Base-by-base conservation (phyloP, 2,797 vertebrate genomes). In the Hoplostethus mediterraneus region DNA sequence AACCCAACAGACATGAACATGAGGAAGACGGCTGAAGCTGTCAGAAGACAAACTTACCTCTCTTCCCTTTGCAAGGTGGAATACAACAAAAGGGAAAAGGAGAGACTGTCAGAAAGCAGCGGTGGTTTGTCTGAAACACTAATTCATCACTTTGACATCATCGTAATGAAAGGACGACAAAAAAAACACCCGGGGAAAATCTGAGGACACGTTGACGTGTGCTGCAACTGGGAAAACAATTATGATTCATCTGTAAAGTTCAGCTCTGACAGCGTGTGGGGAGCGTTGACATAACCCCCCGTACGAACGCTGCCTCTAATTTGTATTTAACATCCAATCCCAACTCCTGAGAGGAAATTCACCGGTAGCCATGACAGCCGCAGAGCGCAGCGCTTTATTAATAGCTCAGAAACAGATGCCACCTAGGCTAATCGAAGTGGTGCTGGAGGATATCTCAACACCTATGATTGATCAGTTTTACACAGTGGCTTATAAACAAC, bases 11-110 rank as follows among this genome's bases (percentile, higher is more conserved):
- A n/a, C 16, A 30, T 6, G 51, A 64, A 56, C 21, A 21, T 21
- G 21, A 21, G 16, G 33, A 33, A 33, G 33, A 33, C 3, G 33
- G 6, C 4, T 5, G 33, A 21, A 21, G 21, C 21, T 21, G 21
- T 21, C 21, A 21, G 33, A 33, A 33, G 47, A 28, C 21, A 38
- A 54, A 83, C 92, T 88, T 71, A 98, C 97, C 97, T 98, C 97
- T 95, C 95, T 94, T 95, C 96, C 97, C 97, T 99, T 95, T 77
- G 79, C 74, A 66, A 75, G 88, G 92, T 87, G 93, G 53, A 73
- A 75, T 3, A 52, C 13, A 67, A 6, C 47, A 17, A 47, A 6
- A 61, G 31, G 77, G 30, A 75, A 61, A 53, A 69, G 14, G 36
- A 67, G 12, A 63, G 17, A 61, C 14, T 56, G 51, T 38, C 36